A percentile compares a stretch with the other conserved stretches of the same genome.
phyloP scores from a whole-genome alignment of 1,140 invertebrate genomes.

The Mylabris phalerata region DNA sequence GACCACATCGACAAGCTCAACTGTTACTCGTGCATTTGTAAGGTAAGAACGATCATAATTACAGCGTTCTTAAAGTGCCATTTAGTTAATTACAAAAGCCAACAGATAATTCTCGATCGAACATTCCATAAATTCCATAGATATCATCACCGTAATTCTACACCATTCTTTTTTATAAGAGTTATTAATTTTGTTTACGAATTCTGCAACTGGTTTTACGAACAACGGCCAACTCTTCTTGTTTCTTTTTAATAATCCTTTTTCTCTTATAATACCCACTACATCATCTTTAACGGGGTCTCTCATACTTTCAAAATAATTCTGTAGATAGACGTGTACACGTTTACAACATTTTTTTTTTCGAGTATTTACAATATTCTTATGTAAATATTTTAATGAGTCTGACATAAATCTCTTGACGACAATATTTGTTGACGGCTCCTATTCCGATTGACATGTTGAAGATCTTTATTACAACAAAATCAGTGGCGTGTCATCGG shows the following conservation, averaged over 20 bases:
- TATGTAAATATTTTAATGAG: too few species aligned
- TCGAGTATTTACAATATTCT: not conserved
- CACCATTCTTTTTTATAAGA: constrained; percentile 25
- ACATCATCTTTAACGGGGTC: too few species aligned
- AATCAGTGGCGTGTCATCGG: not conserved
- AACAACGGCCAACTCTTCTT: constrained; percentile 8
- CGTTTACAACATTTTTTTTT: not conserved
- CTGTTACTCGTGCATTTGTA: constrained; percentile 43
- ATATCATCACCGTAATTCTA: constrained; percentile 30
- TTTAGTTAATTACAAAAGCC: too few species aligned
- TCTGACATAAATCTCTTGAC: too few species aligned
- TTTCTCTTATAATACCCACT: constrained; percentile 13
- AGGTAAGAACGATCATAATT: constrained; percentile 31
- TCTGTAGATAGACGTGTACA: not conserved
- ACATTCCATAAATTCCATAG: constrained; percentile 22
- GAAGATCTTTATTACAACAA: not conserved
- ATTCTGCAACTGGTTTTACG: constrained; percentile 35
- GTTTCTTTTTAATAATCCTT: constrained; percentile 6
- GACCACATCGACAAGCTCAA: constrained; percentile 38
- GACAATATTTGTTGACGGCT: too few species aligned
- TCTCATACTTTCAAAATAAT: constrained; percentile 1
- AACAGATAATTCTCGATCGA: not conserved
- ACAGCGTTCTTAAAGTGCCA: too few species aligned
- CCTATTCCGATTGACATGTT: too few species aligned
- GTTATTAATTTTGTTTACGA: constrained; percentile 32